Evolutionary conservation across 1,140 invertebrate species (phyloP).

Genomic region (Notospermus geniculatus): DNA sequence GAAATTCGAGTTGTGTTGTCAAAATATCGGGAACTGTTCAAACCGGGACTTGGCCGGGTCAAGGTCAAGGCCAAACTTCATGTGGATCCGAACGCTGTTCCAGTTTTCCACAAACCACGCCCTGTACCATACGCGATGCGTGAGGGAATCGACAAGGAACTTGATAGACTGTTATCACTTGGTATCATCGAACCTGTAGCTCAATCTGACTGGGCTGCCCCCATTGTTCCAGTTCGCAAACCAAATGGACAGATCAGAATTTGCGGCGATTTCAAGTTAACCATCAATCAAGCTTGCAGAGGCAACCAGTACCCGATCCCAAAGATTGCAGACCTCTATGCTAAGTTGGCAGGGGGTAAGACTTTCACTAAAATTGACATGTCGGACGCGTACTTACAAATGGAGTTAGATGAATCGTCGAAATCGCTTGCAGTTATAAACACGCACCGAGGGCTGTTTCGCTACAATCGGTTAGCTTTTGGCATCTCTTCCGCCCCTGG

Average conservation of each 20-base stretch:
- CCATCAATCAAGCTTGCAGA: constrained; percentile 43
- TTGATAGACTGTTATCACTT: constrained; percentile 21
- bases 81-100: constrained; percentile 16
- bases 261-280: constrained; percentile 50
- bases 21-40: constrained; percentile 12
- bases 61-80: constrained; percentile 22
- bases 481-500: constrained; percentile 57
- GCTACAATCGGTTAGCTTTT: constrained; percentile 35
- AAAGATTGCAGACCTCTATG: constrained; percentile 37
- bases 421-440: constrained; percentile 31
- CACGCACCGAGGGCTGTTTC: constrained; percentile 38
- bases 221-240: constrained; percentile 52
- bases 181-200: constrained; percentile 30
- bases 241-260: constrained; percentile 40
- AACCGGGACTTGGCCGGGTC: constrained; percentile 13
- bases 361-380: constrained; percentile 44
- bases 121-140: constrained; percentile 31
- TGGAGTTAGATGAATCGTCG: constrained; percentile 29
- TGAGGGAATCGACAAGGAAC: constrained; percentile 36
- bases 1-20: constrained; percentile 2
- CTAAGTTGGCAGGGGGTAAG: constrained; percentile 30
- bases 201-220: constrained; percentile 46
- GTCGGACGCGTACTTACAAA: constrained; percentile 25
- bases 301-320: constrained; percentile 34
- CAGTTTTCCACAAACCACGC: constrained; percentile 7